These are phyloP conservation scores for Caloenas nicobarica DNA, from an alignment of 2,113 vertebrate genomes.

Conservation along the genomic window DNA sequence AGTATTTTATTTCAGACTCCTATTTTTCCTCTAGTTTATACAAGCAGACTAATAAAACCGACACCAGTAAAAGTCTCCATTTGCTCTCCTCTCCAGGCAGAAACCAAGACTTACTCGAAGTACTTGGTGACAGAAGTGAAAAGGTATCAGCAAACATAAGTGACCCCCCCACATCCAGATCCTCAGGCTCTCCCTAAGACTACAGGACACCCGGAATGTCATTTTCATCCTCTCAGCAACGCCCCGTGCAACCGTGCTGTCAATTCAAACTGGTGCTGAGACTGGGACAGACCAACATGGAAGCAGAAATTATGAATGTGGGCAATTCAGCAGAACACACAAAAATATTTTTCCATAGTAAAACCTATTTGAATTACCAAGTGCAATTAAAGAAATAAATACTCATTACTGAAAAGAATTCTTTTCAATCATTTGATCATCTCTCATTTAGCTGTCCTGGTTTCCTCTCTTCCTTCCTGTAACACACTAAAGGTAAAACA, in stretches of 20 bases:
- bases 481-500: neutral
- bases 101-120: neutral
- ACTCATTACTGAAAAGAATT: neutral
- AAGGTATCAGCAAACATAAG: neutral
- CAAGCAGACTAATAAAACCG: neutral
- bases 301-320: neutral
- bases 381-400: constrained; percentile 61
- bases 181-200: neutral
- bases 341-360: neutral
- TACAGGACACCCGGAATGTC: fast-evolving
- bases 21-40: neutral
- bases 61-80: neutral
- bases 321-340: neutral
- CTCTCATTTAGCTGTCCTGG: neutral
- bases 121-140: fast-evolving
- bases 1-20: neutral
- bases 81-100: neutral
- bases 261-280: neutral
- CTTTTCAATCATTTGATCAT: neutral
- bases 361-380: constrained; percentile 43
- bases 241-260: neutral
- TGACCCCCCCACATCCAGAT: neutral
- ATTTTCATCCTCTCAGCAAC: neutral
- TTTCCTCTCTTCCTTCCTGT: neutral
- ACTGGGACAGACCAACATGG: neutral